Evolutionary conservation across 1,140 invertebrate species (phyloP), one percentile per base, ranked within the genome.

Genomic region (Solenopsis invicta): DNA sequence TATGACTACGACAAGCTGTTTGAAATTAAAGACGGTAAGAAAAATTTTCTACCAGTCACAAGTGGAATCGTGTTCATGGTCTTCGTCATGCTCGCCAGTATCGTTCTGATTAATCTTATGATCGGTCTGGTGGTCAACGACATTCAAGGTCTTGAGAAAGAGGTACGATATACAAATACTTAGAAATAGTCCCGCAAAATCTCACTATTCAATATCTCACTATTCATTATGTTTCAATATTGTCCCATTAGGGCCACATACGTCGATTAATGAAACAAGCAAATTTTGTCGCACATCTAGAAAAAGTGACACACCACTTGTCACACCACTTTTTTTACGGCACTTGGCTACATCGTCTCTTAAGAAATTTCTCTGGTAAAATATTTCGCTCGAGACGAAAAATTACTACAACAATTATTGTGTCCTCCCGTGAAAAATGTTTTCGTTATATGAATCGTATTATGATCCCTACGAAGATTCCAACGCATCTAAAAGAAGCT

Each of bases 121-220:
- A 96, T 97, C 10, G 97, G 96, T 88, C 94, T 97, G 50, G 96
- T 96, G 50, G 96, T 97, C 18, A 97, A 96, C 87, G 96, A 97
- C 88, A 96, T 97, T 34, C 96, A 96, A 89, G 95, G 96, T 85
- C 93, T 97, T 71, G 95, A 96, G 92, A 95, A 92, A 77, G 69
- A 92, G 93, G 87, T 87, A 91, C 6, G 87, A 93, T 21, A 91
- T 90, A 87, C 24, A 86, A 13, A 84, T 54, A 50, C 50, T 54
- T 41, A 34, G 13, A 54, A 24, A 81, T 56, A 6, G 9, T 24
- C 37, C 1, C 9, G 8, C 0, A 2, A 48, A 29, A n/a, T 52
- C 16, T 80, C 10, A 12, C 9, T 29, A 24, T 54, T 52, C 12
- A 48, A 66, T 12, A 0, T 34, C 12, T 48, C 52, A 21, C 18